phyloP scores from a whole-genome alignment of 2,113 vertebrate species.

The Gadus chalcogrammus region DNA sequence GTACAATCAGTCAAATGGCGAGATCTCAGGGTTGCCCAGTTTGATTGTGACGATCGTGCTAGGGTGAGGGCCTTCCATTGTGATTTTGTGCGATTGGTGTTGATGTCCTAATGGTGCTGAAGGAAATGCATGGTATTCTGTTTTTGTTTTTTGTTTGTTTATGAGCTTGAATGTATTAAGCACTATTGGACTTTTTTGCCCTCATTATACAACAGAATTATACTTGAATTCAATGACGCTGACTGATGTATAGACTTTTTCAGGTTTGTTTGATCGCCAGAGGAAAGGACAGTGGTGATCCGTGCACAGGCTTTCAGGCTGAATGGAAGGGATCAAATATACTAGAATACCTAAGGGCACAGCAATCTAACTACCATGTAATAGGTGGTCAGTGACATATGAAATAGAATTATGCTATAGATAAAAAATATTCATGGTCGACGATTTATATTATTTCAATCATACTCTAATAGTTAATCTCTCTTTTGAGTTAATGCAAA shows the following conservation, averaged over 20 bases:
- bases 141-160: slow-evolving; percentile 16
- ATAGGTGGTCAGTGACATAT: no score
- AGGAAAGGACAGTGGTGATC: no score
- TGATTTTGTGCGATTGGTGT: slow-evolving; percentile 39
- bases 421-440: no score
- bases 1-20: slow-evolving; percentile 58
- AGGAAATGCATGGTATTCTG: slow-evolving; percentile 40
- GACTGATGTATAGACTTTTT: slow-evolving; percentile 10
- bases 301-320: no score
- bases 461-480: no score
- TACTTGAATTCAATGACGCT: slow-evolving; percentile 62
- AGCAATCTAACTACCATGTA: no score
- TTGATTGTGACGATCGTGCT: slow-evolving; percentile 60
- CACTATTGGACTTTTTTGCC: slow-evolving; percentile 58
- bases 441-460: no score
- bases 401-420: no score
- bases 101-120: slow-evolving; percentile 20
- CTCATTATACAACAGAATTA: slow-evolving; percentile 51
- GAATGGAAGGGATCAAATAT: no score
- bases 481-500: no score
- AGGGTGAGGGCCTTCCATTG: slow-evolving; percentile 66
- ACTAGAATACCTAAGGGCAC: no score
- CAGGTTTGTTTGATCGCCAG: no score
- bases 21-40: slow-evolving; percentile 73
- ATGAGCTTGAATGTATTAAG: slow-evolving; percentile 42